Percentiles rank a stretch among this genome's conserved stretches.
Conservation (phyloP, 2,113 vertebrate genomes). For the Trichechus manatus region DNA sequence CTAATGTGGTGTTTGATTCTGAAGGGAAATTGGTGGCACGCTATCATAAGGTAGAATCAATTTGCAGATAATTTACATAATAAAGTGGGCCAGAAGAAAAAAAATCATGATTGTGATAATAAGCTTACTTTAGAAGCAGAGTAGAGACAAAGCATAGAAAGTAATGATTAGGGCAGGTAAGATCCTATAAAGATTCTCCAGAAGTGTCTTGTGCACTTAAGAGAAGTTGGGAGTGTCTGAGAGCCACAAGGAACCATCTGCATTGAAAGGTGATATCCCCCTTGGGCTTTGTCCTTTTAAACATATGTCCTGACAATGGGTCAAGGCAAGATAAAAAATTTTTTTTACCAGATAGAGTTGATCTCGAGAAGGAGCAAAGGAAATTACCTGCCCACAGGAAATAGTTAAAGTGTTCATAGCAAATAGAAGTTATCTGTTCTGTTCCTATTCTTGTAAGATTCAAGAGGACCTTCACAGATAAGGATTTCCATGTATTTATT, state of each 20-base stretch:
- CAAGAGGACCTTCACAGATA: background rate
- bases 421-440: background rate
- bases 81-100: background rate
- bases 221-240: background rate
- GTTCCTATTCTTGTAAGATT: background rate
- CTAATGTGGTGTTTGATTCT: conserved; percentile 81
- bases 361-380: background rate
- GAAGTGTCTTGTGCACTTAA: background rate
- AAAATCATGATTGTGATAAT: background rate
- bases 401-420: background rate
- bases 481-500: background rate
- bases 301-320: background rate
- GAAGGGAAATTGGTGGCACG: conserved; percentile 80
- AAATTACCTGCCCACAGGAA: background rate
- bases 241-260: background rate
- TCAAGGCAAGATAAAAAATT: conserved; percentile 2
- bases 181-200: background rate
- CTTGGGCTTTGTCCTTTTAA: conserved; percentile 39
- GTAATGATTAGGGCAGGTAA: background rate
- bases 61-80: background rate
- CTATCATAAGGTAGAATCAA: conserved; percentile 83
- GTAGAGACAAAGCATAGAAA: background rate
- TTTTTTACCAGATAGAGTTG: background rate
- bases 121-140: background rate
- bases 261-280: background rate